Evolutionary conservation across 2,113 vertebrate species (phyloP), one percentile per base, ranked within the genome.

Genomic region (Nesoenas mayeri): DNA sequence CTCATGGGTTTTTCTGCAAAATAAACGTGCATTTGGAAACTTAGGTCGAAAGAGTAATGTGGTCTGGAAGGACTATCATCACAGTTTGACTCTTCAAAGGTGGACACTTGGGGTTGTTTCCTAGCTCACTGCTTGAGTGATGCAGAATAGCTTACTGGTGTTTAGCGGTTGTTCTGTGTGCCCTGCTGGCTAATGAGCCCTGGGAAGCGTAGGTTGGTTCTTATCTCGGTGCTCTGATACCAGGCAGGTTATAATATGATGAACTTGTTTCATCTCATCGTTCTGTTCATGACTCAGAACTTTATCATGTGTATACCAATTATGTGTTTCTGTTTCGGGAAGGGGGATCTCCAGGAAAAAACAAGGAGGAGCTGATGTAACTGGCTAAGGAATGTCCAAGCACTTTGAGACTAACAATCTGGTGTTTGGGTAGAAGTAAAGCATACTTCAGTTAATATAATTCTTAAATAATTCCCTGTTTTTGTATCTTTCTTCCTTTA

Each of bases 401-500:
- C 18, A 6, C 31, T 90, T 80, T 32, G 60, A 61, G 28, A 66
- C 12, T 34, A 62, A 47, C 28, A 31, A 0, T 57, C 54, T 58
- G 71, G 18, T 77, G 32, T 78, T 61, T 90, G 47, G 18, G 25
- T 69, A 53, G 51, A 86, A 1, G 1, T 29, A 79, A 47, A 77
- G 38, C 22, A 26, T 60, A 22, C 28, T 66, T 83, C 26, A 51
- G 32, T 72, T 75, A 57, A 40, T 48, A 15, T 2, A 67, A 79
- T 89, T 78, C 75, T 73, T 58, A 72, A 92, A 42, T 94, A 66
- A 79, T 91, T 80, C 36, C 36, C 18, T 73, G 17, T 60, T 3
- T 82, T 80, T 94, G 8, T 96, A 42, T 90, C 38, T 94, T 73
- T 92, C 60, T 93, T 88, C 34, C 74, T 96, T 72, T 91, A 98